phyloP scores from a whole-genome alignment of 2,797 vertebrate genomes.

The Poecilia gillii region DNA sequence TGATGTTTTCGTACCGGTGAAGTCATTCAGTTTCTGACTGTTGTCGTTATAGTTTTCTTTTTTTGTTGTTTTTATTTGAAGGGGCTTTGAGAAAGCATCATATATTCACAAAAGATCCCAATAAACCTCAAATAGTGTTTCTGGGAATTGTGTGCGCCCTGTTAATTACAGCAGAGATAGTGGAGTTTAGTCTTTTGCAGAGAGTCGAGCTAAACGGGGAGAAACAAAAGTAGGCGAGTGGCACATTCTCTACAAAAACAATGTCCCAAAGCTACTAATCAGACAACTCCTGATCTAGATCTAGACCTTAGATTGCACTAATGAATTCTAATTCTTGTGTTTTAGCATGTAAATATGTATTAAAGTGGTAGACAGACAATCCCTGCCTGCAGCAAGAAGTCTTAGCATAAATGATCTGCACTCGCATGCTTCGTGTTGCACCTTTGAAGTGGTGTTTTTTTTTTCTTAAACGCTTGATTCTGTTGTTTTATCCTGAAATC shows the following conservation, averaged over 20 bases:
- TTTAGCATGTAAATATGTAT: constrained; percentile 86
- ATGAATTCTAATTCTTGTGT: constrained; percentile 86
- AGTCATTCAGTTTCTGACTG: constrained; percentile 24
- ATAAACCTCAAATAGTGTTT: constrained; percentile 65
- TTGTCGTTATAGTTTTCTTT: constrained; percentile 14
- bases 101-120: constrained; percentile 12
- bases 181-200: constrained; percentile 75
- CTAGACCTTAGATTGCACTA: constrained; percentile 81
- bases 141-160: constrained; percentile 66
- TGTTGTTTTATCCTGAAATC: constrained; percentile 50
- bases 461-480: constrained; percentile 49
- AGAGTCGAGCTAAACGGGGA: constrained; percentile 74
- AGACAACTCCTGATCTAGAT: constrained; percentile 85
- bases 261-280: constrained; percentile 84
- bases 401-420: constrained; percentile 71
- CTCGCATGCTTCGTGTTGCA: constrained; percentile 57
- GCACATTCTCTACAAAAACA: constrained; percentile 78
- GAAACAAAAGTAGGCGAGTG: constrained; percentile 80
- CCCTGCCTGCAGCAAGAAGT: constrained; percentile 76
- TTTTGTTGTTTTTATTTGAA: constrained; percentile 4
- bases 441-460: constrained; percentile 62
- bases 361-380: constrained; percentile 80
- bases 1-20: constrained; percentile 29
- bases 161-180: constrained; percentile 76
- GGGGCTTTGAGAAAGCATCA: constrained; percentile 46